A percentile compares a stretch with the other conserved stretches of the same genome.
Conservation (phyloP, 2,113 vertebrate genomes). For the Eulemur macaco region DNA sequence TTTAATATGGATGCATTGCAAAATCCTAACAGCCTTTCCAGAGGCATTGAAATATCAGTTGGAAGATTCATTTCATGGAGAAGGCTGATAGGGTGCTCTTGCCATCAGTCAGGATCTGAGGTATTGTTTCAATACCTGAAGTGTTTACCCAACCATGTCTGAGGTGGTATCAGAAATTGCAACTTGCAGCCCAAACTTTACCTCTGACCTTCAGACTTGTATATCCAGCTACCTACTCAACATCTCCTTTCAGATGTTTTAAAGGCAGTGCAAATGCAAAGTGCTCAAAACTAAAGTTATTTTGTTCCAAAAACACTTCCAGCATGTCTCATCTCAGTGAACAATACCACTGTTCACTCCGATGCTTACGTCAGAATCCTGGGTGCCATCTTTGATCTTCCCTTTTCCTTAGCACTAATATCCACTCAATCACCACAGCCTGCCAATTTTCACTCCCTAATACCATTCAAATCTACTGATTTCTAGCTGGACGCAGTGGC, state of each 20-base stretch:
- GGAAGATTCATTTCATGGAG: background rate
- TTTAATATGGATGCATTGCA: background rate
- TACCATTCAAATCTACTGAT: background rate
- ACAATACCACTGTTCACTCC: background rate
- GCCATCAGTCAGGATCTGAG: background rate
- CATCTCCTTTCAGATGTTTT: background rate
- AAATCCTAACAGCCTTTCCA: background rate
- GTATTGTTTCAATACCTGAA: background rate
- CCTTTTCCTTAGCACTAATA: background rate
- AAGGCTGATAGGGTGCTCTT: background rate
- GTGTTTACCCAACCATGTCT: background rate
- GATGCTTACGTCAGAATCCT: background rate
- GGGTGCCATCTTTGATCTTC: background rate
- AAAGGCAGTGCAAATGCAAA: background rate
- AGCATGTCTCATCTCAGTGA: background rate
- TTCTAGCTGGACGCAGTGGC: background rate
- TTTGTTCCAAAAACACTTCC: background rate
- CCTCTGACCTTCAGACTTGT: background rate
- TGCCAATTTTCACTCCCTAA: background rate
- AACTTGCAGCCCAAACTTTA: background rate
- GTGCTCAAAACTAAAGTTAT: background rate
- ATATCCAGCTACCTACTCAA: background rate
- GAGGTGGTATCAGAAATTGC: background rate
- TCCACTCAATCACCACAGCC: background rate
- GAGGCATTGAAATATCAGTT: constrained; percentile 12